phyloP scores from a whole-genome alignment of 2,113 vertebrate species.

The Callocephalon fimbriatum region DNA sequence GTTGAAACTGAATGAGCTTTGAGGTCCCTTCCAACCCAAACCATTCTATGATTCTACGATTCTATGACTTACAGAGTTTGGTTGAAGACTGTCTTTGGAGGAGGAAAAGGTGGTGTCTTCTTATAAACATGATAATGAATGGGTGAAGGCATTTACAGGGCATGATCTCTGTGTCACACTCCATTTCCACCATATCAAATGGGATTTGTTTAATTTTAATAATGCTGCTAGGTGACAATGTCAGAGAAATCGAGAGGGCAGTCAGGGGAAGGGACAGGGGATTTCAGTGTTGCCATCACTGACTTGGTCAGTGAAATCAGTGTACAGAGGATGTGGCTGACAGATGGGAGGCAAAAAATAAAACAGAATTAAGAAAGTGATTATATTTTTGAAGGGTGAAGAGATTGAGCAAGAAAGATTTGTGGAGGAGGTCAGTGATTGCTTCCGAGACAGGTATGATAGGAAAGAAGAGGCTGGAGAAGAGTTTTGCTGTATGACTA shows the following conservation, averaged over 20 bases:
- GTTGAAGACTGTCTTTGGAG: neutral
- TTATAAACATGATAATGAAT: neutral
- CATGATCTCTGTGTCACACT: accelerated
- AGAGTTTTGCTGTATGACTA: neutral
- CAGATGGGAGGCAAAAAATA: neutral
- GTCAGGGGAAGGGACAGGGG: neutral
- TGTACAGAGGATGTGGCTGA: neutral
- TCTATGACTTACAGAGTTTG: neutral
- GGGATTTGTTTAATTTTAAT: neutral
- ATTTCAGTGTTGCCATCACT: neutral
- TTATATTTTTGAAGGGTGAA: neutral
- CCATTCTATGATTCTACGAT: neutral
- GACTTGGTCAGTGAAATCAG: neutral
- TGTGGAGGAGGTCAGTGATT: neutral
- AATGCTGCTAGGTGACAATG: neutral
- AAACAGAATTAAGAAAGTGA: neutral
- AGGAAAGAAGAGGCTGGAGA: neutral
- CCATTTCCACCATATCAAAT: neutral
- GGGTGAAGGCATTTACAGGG: neutral
- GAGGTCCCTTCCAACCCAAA: neutral
- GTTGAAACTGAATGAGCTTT: neutral
- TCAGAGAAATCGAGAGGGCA: neutral
- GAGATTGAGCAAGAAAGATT: neutral
- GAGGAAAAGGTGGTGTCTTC: neutral
- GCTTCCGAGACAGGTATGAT: neutral